phyloP scores from a whole-genome alignment of 64 coral and sea anemone species.

The Montipora capricornis region DNA sequence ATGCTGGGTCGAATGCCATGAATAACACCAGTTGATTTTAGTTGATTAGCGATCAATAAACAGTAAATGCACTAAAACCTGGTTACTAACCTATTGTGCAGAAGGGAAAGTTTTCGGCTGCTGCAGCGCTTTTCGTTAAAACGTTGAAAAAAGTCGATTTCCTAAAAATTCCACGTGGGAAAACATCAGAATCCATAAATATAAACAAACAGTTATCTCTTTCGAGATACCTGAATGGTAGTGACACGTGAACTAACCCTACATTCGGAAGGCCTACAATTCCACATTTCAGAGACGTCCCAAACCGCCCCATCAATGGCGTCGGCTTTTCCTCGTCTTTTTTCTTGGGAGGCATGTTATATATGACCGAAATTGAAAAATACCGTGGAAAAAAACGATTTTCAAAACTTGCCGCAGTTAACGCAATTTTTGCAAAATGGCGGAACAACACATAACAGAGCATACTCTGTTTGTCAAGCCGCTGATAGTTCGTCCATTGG shows the following conservation, averaged over 20 bases:
- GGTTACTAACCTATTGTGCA: slow-evolving; percentile 92
- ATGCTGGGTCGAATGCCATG: too few relatives aligned
- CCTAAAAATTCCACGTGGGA: slow-evolving; percentile 72
- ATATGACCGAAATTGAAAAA: slow-evolving; percentile 61
- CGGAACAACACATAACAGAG: slow-evolving; percentile 53
- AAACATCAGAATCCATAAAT: slow-evolving; percentile 10
- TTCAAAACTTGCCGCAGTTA: slow-evolving; percentile 16
- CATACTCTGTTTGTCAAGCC: slow-evolving; percentile 1
- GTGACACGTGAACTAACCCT: slow-evolving; percentile 63
- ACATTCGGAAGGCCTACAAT: slow-evolving; percentile 99
- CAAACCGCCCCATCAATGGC: slow-evolving; percentile 95
- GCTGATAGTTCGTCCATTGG: neutral
- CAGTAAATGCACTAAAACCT: neutral
- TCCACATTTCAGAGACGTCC: slow-evolving; percentile 95
- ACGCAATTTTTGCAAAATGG: slow-evolving; percentile 32
- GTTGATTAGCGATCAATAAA: too few relatives aligned
- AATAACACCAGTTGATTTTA: too few relatives aligned
- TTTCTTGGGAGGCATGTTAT: slow-evolving; percentile 99
- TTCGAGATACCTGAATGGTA: neutral
- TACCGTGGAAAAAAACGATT: slow-evolving; percentile 15
- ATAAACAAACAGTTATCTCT: slow-evolving; percentile 8
- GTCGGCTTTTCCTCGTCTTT: slow-evolving; percentile 90
- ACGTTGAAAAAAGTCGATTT: slow-evolving; percentile 99
- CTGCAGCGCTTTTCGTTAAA: slow-evolving; percentile 90
- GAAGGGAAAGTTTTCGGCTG: slow-evolving; percentile 98